Base-by-base conservation (phyloP, 2,888 invertebrate species). In the Boloria euphrosyne region DNA sequence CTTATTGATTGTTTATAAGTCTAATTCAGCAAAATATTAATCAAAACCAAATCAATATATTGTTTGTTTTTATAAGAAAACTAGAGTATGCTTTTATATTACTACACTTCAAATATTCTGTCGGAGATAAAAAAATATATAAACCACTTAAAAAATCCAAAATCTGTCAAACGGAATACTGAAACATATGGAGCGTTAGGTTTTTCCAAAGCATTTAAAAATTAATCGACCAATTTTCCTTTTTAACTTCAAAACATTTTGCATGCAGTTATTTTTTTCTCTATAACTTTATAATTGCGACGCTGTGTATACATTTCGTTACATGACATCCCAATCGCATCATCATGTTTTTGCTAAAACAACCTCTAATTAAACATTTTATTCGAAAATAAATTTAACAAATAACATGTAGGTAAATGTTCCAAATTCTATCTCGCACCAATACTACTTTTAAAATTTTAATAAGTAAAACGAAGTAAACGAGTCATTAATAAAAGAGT, bases 381-480 rank as follows among this genome's bases (percentile, higher is more conserved):
- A 18, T 59, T 38, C 13, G 47, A 31, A 52, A 58, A 59, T 53
- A 53, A 49, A 64, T 57, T 18, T 50, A 65, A 51, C 58, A 58
- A 65, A 65, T 62, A 65, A 65, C 44, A 58, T 27, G 52, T 62
- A 49, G 44, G 4, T 52, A 61, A 65, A 65, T 67, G 55, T 65
- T 62, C 51, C n/a, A 62, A 60, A 69, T 52, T 67, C 64, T 43
- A 66, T 47, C 44, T 64, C 50, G 44, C 50, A 52, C 43, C 59
- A 61, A 50, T 62, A 68, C 71, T 73, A 70, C 60, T 67, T 69
- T 66, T 55, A 57, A 69, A 72, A 65, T 71, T 72, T 74, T 74
- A 64, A 69, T 70, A 66, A 66, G 74, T 76, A 74, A 75, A 78
- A 74, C 74, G 71, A 70, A 64, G 74, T 76, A 78, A 67, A 69